Base-by-base conservation (phyloP, 1,140 invertebrate species). In the Lepidurus arcticus region DNA sequence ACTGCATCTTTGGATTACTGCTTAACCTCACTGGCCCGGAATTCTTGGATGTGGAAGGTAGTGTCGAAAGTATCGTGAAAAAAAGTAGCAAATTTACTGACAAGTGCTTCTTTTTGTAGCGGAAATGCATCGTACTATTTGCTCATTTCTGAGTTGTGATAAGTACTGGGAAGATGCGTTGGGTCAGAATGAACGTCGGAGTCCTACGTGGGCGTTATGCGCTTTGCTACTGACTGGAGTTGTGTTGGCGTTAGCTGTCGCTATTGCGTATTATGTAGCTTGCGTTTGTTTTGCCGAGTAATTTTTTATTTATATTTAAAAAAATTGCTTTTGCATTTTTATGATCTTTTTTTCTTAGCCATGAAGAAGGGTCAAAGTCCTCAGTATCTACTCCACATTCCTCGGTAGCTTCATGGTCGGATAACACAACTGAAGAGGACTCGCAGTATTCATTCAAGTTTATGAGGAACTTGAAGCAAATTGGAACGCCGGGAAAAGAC, bases 141-240 rank as follows among this genome's bases (percentile, higher is more conserved):
- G 94, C 84, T 95, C 93, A 90, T 96, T 94, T 85, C 86, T 96
- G 80, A 94, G 93, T 78, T 97, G 94, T 84, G 93, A 95, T 83
- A 90, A 92, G 74, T 97, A 95, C 85, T 95, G 93, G 93, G 92
- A 94, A 84, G 92, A 94, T 83, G 90, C 91, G 4, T 90, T 90
- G 80, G 88, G 90, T 13, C 53, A 65, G 21, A 65, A 65, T 65
- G 53, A 65, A 65, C 53, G 8, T 21, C 53, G 53, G 21, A 65
- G 16, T 65, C 53, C 53, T 7, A 65, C 53, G 3, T 65, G 53
- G 53, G 53, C 53, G 21, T 65, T 65, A 65, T 65, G 53, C 21
- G 53, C 53, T 13, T 16, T 65, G 53, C 53, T 65, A 65, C 13
- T 65, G 53, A 65, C 53, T 9, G 53, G 53, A 65, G 53, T 65